Conservation (phyloP, 2,797 vertebrate species). For the Hydrophis major region DNA sequence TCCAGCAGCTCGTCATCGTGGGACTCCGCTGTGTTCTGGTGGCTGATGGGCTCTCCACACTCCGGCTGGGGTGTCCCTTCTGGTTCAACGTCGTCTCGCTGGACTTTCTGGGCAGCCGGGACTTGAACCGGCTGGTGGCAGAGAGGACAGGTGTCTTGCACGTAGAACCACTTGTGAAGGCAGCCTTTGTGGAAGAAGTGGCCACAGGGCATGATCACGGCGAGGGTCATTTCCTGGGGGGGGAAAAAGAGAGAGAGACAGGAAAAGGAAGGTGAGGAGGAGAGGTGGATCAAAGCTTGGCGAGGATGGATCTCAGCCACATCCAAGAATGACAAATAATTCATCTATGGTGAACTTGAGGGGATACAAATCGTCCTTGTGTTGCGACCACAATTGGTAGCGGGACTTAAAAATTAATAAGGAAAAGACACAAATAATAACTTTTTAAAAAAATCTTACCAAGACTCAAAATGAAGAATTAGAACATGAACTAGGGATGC, state of each 20-base stretch:
- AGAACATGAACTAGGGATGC: no score
- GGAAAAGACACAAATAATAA: no score
- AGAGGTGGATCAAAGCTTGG: not conserved
- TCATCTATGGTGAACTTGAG: not conserved
- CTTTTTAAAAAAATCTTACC: no score
- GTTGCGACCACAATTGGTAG: no score
- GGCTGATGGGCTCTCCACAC: accelerated
- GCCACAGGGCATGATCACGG: slow-evolving; percentile 79
- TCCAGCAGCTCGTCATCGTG: accelerated
- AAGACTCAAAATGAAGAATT: no score
- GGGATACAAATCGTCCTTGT: not conserved
- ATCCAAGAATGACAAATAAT: not conserved
- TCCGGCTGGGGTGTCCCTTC: accelerated
- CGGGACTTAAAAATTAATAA: no score
- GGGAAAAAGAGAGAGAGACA: not conserved
- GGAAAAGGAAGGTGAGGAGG: not conserved
- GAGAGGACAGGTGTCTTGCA: slow-evolving; percentile 86
- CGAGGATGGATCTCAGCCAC: not conserved
- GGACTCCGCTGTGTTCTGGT: accelerated
- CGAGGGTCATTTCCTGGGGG: slow-evolving; percentile 78
- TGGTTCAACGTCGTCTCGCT: accelerated
- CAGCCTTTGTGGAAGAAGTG: slow-evolving; percentile 84
- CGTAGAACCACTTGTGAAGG: slow-evolving; percentile 85
- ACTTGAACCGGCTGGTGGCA: slow-evolving; percentile 77
- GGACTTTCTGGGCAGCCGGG: not conserved